These are phyloP conservation scores for Pagetopsis macropterus DNA, from an alignment of 2,797 vertebrate genomes.

Conservation along the genomic window DNA sequence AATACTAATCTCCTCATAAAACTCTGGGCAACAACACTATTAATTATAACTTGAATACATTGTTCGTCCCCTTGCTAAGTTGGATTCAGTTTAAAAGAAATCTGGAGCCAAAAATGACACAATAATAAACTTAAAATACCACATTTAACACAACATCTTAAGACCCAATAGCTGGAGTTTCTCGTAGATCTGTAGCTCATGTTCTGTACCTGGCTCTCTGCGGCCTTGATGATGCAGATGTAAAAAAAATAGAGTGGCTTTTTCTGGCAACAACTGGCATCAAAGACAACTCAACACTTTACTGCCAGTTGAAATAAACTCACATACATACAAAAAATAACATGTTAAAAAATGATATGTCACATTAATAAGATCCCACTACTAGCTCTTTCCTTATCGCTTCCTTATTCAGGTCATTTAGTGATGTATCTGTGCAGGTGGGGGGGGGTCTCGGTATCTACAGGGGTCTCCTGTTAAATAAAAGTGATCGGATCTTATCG, in stretches of 20 bases:
- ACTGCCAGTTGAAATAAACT: slow-evolving; percentile 21
- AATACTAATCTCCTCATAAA: too few relatives aligned
- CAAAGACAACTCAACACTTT: slow-evolving; percentile 19
- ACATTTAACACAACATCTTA: background rate
- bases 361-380: slow-evolving; percentile 32
- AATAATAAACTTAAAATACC: background rate
- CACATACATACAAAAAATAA: slow-evolving; percentile 28
- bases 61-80: background rate
- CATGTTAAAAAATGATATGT: slow-evolving; percentile 30
- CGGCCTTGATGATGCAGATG: slow-evolving; percentile 10
- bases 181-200: background rate
- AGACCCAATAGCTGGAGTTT: background rate
- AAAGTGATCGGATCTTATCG: slow-evolving; percentile 31
- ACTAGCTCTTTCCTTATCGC: background rate
- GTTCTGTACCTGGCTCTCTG: background rate
- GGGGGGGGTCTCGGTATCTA: slow-evolving; percentile 18
- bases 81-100: background rate
- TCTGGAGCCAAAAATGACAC: background rate
- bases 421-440: slow-evolving; percentile 58
- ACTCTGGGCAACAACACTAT: background rate
- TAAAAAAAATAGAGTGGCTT: slow-evolving; percentile 29
- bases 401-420: slow-evolving; percentile 10
- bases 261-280: slow-evolving; percentile 27
- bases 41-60: background rate
- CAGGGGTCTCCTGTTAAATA: slow-evolving; percentile 24